Evolutionary conservation across 2,797 vertebrate genomes (phyloP), one percentile per base, ranked within the genome.

Genomic region (Ammospiza maritima): DNA sequence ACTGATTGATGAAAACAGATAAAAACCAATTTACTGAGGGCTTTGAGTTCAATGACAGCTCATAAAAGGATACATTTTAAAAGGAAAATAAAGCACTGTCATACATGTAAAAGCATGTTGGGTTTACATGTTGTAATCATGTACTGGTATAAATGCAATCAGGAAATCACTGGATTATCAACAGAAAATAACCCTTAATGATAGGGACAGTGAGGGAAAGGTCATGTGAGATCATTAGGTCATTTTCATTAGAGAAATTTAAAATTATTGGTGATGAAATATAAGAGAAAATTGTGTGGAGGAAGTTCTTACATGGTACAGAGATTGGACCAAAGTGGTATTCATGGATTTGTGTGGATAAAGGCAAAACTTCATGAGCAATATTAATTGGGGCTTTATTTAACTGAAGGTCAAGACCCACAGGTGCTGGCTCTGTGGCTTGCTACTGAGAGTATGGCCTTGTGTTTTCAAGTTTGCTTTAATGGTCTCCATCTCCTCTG

Each of bases 211-310:
- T 89, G 87, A 95, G 61, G 26, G 32, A 87, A 81, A 47, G 40
- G 57, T 72, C 60, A 71, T 20, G 2, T 73, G 76, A 85, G 69
- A 90, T 78, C 18, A 3, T 89, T 76, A 90, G 69, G 74, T 81
- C 60, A 90, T 90, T 69, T 81, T 91, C 66, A 67, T 93, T 78
- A 94, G 51, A 93, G 91, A 85, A 78, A 77, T 81, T 90, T 87
- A 87, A 95, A 96, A 95, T 88, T 87, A 93, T 74, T 91, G 56
- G 67, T 67, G 58, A 85, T 70, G 42, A 93, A 94, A 89, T 61
- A 50, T 40, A 60, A 51, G n/a, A 80, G 10, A 72, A 22, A 78
- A 13, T 54, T 84, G 19, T 73, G 61, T 56, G 27, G 47, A 94
- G 38, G 87, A 95, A 96, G 58, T 23, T 78, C 53, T 85, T 91